A percentile compares a stretch with the other conserved stretches of the same genome.
Conservation (phyloP, 2,113 vertebrate genomes). For the Hemiprocne comata region DNA sequence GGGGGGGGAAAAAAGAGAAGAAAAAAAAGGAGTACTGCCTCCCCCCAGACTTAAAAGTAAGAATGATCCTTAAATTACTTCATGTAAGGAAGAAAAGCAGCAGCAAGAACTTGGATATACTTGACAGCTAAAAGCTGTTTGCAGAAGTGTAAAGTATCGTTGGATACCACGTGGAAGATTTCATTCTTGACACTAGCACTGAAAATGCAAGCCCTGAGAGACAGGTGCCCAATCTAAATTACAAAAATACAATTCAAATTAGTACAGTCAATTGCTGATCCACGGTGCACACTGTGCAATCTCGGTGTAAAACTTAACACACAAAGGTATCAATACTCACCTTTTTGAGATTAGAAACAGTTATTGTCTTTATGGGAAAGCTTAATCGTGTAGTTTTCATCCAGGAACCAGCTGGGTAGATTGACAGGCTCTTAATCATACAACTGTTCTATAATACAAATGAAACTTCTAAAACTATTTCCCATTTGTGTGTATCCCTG, state of each 20-base stretch:
- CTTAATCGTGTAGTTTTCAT: conserved; percentile 1
- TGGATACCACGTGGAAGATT: conserved; percentile 15
- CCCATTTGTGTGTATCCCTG: background rate
- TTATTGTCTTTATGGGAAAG: conserved; percentile 37
- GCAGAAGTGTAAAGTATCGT: conserved; percentile 9
- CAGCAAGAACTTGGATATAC: conserved; percentile 17
- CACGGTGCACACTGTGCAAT: background rate
- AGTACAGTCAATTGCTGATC: conserved; percentile 30
- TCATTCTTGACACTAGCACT: conserved; percentile 38
- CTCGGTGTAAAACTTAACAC: background rate
- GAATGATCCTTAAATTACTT: conserved; percentile 18
- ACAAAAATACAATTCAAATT: conserved; percentile 37
- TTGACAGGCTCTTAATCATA: background rate
- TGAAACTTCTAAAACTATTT: background rate
- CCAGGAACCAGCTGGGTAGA: conserved; percentile 27
- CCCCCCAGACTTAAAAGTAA: background rate
- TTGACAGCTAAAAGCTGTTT: conserved; percentile 40
- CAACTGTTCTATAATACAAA: background rate
- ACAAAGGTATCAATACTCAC: conserved; percentile 30
- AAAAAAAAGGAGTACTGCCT: background rate
- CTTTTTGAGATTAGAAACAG: conserved; percentile 32
- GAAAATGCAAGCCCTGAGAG: conserved; percentile 59
- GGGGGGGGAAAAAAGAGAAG: background rate
- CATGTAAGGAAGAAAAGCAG: conserved; percentile 17
- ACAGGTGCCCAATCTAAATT: conserved; percentile 32